These are phyloP conservation scores for Drosophila ohnishii DNA, from an alignment of 1,140 invertebrate species.

Conservation along the genomic window DNA sequence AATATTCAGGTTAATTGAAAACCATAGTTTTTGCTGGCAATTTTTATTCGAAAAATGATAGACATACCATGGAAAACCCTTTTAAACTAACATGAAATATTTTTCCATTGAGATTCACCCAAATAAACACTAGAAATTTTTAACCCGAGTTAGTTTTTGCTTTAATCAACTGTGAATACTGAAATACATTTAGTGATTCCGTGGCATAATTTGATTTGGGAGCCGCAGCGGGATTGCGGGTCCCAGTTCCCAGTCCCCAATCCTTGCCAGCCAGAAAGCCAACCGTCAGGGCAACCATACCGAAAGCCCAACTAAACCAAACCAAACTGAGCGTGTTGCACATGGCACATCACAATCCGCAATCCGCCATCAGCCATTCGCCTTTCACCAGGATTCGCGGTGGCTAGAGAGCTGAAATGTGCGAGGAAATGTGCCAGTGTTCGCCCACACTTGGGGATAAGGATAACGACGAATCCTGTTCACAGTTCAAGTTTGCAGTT, in stretches of 20 bases:
- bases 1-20: background rate
- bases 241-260: background rate
- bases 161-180: conserved; percentile 28
- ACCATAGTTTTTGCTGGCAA: background rate
- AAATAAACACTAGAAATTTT: background rate
- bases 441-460: conserved; percentile 24
- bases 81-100: background rate
- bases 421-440: conserved; percentile 39
- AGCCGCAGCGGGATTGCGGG: conserved; percentile 6
- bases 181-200: conserved; percentile 23
- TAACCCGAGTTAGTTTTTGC: background rate
- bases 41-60: background rate
- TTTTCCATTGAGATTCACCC: background rate
- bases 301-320: conserved; percentile 33
- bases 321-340: conserved; percentile 59
- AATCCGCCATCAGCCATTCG: conserved; percentile 20
- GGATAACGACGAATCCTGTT: conserved; percentile 34
- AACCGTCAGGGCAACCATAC: conserved; percentile 28
- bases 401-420: conserved; percentile 35
- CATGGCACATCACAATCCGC: conserved; percentile 53
- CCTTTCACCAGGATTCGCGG: conserved; percentile 53
- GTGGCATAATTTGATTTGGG: conserved; percentile 35
- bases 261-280: background rate
- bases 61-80: no score
- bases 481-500: conserved; percentile 53